phyloP scores from a whole-genome alignment of 2,113 vertebrate genomes.

The Spea multiplicata region DNA sequence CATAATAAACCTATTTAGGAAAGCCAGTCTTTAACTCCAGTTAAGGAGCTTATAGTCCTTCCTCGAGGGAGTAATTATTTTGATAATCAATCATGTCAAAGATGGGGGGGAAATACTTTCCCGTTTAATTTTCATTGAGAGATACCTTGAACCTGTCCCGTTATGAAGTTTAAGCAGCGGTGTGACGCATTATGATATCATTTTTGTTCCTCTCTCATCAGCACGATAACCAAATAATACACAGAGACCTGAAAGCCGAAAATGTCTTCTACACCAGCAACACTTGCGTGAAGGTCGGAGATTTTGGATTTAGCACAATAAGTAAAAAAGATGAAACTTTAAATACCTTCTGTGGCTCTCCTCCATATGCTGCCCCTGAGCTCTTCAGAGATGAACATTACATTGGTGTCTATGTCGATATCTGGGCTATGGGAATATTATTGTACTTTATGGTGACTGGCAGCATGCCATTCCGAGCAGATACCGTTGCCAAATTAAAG shows the following conservation, averaged over 20 bases:
- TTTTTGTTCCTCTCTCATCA: conserved; percentile 54
- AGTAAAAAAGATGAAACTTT: conserved; percentile 84
- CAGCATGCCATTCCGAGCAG: conserved; percentile 90
- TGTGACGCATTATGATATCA: too few species aligned
- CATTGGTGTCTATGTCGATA: conserved; percentile 79
- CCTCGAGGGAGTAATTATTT: too few species aligned
- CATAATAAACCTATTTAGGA: too few species aligned
- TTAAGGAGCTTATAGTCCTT: too few species aligned
- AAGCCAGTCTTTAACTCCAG: too few species aligned
- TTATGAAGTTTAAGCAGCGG: too few species aligned
- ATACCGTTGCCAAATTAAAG: conserved; percentile 92
- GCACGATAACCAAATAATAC: conserved; percentile 94
- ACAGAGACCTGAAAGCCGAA: conserved; percentile 93
- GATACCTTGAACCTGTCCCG: too few species aligned
- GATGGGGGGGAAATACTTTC: too few species aligned
- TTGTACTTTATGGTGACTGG: conserved; percentile 90
- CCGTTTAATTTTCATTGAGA: too few species aligned
- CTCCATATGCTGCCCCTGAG: conserved; percentile 91
- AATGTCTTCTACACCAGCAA: conserved; percentile 89
- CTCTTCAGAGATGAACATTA: conserved; percentile 93
- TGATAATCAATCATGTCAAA: too few species aligned
- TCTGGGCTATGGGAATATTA: conserved; percentile 94
- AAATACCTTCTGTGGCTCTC: conserved; percentile 94
- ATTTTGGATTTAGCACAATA: conserved; percentile 95
- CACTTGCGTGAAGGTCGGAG: conserved; percentile 92